Evolutionary conservation across 1,140 invertebrate genomes (phyloP).

Genomic region (Trachymyrmex cornetzi): DNA sequence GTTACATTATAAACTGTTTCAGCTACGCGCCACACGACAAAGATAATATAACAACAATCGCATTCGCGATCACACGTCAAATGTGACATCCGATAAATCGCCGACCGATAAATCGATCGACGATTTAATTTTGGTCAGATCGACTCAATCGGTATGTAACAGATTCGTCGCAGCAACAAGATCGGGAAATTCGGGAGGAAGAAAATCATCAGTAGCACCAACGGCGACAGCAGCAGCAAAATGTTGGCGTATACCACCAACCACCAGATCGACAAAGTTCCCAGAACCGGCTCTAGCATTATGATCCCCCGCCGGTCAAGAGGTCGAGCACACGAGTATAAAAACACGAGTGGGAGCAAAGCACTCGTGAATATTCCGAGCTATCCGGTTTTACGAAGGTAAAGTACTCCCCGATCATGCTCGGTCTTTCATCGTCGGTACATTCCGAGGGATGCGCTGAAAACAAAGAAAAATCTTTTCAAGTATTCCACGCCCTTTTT

Average conservation of each 20-base stretch:
- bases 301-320: constrained; percentile 57
- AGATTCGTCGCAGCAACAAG: constrained; percentile 83
- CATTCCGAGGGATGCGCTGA: constrained; percentile 25
- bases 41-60: not conserved
- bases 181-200: constrained; percentile 84
- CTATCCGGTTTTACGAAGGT: constrained; percentile 41
- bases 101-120: not conserved
- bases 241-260: constrained; percentile 82
- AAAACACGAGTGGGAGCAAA: constrained; percentile 20
- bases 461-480: constrained; percentile 29
- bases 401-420: constrained; percentile 37
- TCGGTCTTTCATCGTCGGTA: constrained; percentile 37
- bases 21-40: no score
- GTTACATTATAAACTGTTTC: not conserved
- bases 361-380: constrained; percentile 34
- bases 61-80: not conserved
- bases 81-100: not conserved
- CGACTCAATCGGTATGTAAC: constrained; percentile 84
- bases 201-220: constrained; percentile 82
- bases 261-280: constrained; percentile 83
- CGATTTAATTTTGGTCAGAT: constrained; percentile 75
- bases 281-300: constrained; percentile 81
- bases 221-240: constrained; percentile 81
- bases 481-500: not conserved
- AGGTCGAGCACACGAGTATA: constrained; percentile 16